Conservation (phyloP, 2,113 vertebrate genomes). For the Platichthys flesus region DNA sequence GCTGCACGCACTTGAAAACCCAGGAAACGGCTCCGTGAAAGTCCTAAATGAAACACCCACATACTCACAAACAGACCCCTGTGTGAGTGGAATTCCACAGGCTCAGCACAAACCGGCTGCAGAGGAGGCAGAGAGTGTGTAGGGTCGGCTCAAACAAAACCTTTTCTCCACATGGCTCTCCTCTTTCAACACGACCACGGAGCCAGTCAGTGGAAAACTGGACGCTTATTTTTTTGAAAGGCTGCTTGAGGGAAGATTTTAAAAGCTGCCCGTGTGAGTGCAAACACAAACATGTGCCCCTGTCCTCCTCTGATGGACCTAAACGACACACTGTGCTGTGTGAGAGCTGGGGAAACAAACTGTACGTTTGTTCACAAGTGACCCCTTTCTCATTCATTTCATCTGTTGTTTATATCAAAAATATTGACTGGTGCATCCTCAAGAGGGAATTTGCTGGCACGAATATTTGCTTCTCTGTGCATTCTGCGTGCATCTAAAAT, state of each 20-base stretch:
- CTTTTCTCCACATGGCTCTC: constrained; percentile 1
- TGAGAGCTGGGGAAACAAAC: background rate
- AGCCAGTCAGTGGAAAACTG: constrained; percentile 16
- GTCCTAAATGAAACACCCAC: constrained; percentile 44
- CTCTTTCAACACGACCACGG: background rate
- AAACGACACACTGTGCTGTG: background rate
- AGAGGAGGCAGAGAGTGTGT: constrained; percentile 17
- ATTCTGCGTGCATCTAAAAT: background rate
- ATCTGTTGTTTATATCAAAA: background rate
- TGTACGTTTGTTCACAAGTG: background rate
- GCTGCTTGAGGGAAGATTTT: constrained; percentile 15
- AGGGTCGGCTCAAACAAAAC: constrained; percentile 16
- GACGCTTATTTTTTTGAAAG: constrained; percentile 4
- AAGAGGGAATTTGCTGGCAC: background rate
- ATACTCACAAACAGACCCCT: constrained; percentile 41
- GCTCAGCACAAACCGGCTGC: constrained; percentile 34
- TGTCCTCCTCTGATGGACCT: background rate
- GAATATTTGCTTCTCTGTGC: background rate
- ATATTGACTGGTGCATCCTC: background rate
- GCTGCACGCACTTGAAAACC: constrained; percentile 6
- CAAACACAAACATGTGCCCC: background rate
- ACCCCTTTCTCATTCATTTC: background rate
- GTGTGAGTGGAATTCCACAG: constrained; percentile 40
- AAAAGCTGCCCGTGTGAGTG: background rate
- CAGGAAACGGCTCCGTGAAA: constrained; percentile 14